Percentiles rank a stretch among this genome's conserved stretches.
phyloP scores from a whole-genome alignment of 92 coral and sea anemone species.

The Palythoa grandis region DNA sequence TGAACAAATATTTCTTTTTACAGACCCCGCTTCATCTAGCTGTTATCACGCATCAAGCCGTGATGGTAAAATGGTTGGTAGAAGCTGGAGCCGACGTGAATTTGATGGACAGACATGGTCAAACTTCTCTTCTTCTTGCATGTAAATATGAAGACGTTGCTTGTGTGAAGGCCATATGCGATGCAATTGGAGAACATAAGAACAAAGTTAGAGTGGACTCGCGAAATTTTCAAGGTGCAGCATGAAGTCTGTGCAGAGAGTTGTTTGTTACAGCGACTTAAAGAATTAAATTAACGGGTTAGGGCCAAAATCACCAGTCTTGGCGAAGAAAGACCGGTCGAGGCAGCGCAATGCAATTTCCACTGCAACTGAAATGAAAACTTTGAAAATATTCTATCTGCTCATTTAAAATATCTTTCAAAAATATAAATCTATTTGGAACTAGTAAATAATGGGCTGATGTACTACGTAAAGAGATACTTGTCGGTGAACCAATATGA shows the following conservation, averaged over 20 bases:
- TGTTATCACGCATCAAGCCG: slow-evolving; percentile 82
- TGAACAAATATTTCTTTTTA: neutral
- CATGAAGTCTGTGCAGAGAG: neutral
- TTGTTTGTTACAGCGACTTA: no score
- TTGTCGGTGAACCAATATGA: no score
- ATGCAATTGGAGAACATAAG: slow-evolving; percentile 44
- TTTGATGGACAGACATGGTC: slow-evolving; percentile 90
- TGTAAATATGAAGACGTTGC: slow-evolving; percentile 83
- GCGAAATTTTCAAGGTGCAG: slow-evolving; percentile 85
- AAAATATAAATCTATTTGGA: no score
- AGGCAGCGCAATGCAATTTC: no score
- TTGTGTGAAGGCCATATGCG: slow-evolving; percentile 69
- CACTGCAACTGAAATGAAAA: no score
- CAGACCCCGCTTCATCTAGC: slow-evolving; percentile 97
- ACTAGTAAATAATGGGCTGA: no score
- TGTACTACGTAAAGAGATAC: no score
- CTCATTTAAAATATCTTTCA: no score
- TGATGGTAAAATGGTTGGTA: slow-evolving; percentile 63
- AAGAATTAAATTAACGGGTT: no score
- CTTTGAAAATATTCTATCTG: no score
- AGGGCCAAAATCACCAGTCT: no score
- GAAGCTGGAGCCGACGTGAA: slow-evolving; percentile 89
- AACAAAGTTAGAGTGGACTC: slow-evolving; percentile 49
- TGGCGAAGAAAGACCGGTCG: no score
- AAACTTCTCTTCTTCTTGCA: slow-evolving; percentile 91